Evolutionary conservation across 2,797 vertebrate species (phyloP), one percentile per base, ranked within the genome.

Genomic region (Hippopotamyrus pictus): DNA sequence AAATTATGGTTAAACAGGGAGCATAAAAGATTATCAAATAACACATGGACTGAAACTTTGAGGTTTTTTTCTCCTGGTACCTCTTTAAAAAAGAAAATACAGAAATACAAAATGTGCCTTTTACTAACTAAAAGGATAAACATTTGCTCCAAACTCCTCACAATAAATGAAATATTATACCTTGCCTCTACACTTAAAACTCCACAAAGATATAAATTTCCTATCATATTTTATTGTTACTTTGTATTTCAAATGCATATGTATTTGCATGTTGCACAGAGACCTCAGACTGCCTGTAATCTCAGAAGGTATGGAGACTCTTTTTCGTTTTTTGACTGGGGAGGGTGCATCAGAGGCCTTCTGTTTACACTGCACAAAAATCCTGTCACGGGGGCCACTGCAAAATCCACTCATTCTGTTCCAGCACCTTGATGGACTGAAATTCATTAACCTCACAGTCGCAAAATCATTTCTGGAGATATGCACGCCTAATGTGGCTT

Each of bases 391-490:
- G 90, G 92, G 93, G 92, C 92, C 93, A 93, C 94, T 92, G 94
- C 92, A 87, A 92, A 91, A 95, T 94, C 91, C 94, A 94, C 94
- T 93, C 93, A 93, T 94, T 95, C 94, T 95, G 94, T 95, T 94
- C 93, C 92, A 91, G 92, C 92, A 93, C 93, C 91, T 91, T 93
- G 92, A 93, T 93, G 59, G 92, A 96, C 94, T 93, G 96, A 95
- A 96, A 95, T 95, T 96, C 95, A 96, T 96, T 96, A 96, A 96
- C 95, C 95, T 94, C 94, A 87, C 90, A 94, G 95, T 93, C 95
- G 93, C 93, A 89, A 93, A 94, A 93, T 92, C 93, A 92, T 90
- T 94, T 95, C 92, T 94, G 91, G 90, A 96, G 94, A 95, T 94
- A 94, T 93, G 93, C 93, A 93, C 94, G 96, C 94, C 95, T 96